Conservation (phyloP, 2,113 vertebrate genomes). For the Verasper variegatus region DNA sequence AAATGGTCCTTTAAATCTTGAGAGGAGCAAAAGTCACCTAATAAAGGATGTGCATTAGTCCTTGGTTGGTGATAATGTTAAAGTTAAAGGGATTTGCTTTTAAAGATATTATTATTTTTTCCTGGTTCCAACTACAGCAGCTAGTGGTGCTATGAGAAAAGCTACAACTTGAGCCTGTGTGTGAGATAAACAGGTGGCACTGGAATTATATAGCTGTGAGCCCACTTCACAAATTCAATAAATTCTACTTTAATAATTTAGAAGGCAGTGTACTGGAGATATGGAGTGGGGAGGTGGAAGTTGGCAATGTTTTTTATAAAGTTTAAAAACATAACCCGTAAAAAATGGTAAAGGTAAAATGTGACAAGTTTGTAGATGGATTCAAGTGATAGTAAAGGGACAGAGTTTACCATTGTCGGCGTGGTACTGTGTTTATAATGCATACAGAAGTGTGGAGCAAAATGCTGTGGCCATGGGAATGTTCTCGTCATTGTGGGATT, state of each 20-base stretch:
- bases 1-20: neutral
- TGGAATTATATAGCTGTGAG: neutral
- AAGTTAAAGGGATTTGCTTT: neutral
- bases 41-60: neutral
- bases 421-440: conserved; percentile 16
- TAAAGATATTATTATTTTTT: neutral
- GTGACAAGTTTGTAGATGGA: neutral
- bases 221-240: too few species aligned
- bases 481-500: conserved; percentile 11
- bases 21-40: neutral
- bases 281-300: too few species aligned
- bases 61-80: neutral
- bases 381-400: conserved; percentile 24
- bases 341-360: neutral
- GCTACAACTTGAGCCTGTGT: neutral
- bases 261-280: too few species aligned
- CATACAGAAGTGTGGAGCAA: conserved; percentile 20
- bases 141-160: too few species aligned
- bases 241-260: too few species aligned
- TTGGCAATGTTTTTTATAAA: too few species aligned
- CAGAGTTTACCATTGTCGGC: conserved; percentile 5
- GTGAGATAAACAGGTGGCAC: neutral
- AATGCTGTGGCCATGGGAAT: conserved; percentile 26
- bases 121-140: neutral
- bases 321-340: too few species aligned